Evolutionary conservation across 2,888 invertebrate genomes (phyloP).

Genomic region (Emmelina monodactyla): DNA sequence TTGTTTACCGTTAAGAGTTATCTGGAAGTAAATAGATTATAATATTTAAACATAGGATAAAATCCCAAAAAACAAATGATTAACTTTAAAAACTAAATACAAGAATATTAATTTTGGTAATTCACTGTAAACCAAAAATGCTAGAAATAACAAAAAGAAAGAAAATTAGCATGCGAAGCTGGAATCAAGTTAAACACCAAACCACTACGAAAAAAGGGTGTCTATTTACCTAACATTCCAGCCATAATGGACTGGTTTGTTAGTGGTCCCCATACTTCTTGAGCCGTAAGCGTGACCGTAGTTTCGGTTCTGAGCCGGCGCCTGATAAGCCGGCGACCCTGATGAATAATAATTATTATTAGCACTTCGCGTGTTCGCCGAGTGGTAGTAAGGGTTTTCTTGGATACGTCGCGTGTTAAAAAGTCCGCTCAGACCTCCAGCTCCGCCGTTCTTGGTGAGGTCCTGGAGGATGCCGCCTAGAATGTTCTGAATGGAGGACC

Average conservation of each 20-base stretch:
- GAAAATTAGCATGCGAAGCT: constrained; percentile 22
- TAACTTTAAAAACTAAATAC: too few species aligned
- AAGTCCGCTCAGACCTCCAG: constrained; percentile 34
- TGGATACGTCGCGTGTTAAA: constrained; percentile 53
- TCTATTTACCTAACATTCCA: constrained; percentile 59
- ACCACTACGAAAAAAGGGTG: constrained; percentile 21
- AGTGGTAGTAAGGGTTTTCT: constrained; percentile 52
- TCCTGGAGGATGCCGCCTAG: constrained; percentile 45
- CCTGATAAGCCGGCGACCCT: constrained; percentile 39
- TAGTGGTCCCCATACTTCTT: constrained; percentile 33
- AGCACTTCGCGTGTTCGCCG: constrained; percentile 42
- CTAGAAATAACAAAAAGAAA: too few species aligned
- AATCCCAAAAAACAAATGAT: too few species aligned
- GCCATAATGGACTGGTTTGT: constrained; percentile 47
- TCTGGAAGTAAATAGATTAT: too few species aligned
- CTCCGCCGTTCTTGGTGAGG: constrained; percentile 39
- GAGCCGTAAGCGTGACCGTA: constrained; percentile 37
- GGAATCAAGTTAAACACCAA: constrained; percentile 24
- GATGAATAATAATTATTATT: constrained; percentile 46
- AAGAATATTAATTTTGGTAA: too few species aligned
- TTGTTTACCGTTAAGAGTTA: too few species aligned
- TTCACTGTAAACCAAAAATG: too few species aligned
- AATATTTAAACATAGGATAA: too few species aligned
- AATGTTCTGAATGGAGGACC: constrained; percentile 35
- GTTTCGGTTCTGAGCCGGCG: constrained; percentile 39